Percentiles rank a stretch among this genome's conserved stretches.
Conservation (phyloP, 30 jellyfish, hydroid and myxozoan species). For the Pseudorhiza aurosa region DNA sequence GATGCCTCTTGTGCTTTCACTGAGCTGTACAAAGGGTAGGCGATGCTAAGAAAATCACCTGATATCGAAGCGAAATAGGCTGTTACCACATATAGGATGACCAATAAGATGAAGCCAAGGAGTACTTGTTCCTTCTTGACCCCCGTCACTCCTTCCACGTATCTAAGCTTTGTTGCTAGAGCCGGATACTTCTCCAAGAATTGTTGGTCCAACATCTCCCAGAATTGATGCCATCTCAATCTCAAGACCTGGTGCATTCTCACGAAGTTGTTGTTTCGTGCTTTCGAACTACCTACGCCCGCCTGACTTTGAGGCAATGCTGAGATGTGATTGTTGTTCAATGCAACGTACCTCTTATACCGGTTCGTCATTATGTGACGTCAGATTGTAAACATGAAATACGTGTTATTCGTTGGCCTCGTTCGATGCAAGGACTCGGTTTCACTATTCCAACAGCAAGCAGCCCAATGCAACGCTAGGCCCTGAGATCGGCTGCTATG, state of each 20-base stretch:
- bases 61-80: slow-evolving; percentile 41
- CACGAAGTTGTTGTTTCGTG: neutral
- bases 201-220: slow-evolving; percentile 39
- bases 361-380: slow-evolving; percentile 2
- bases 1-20: slow-evolving; percentile 26
- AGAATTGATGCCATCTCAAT: slow-evolving; percentile 32
- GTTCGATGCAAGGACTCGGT: too few species aligned
- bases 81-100: slow-evolving; percentile 17
- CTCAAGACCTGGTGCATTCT: slow-evolving; percentile 9
- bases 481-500: too few species aligned
- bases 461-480: too few species aligned
- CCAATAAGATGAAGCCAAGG: slow-evolving; percentile 6
- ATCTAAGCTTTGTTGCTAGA: slow-evolving; percentile 17
- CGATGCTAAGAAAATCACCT: slow-evolving; percentile 42
- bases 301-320: neutral
- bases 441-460: too few species aligned
- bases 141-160: slow-evolving; percentile 38
- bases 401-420: too few species aligned
- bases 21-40: slow-evolving; percentile 53
- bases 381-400: too few species aligned
- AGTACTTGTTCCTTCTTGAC: slow-evolving; percentile 23
- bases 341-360: neutral
- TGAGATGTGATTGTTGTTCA: neutral
- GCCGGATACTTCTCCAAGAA: slow-evolving; percentile 23
- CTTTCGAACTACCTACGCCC: neutral